Evolutionary conservation across 1,140 invertebrate genomes (phyloP).

Genomic region (Sinella curviseta): DNA sequence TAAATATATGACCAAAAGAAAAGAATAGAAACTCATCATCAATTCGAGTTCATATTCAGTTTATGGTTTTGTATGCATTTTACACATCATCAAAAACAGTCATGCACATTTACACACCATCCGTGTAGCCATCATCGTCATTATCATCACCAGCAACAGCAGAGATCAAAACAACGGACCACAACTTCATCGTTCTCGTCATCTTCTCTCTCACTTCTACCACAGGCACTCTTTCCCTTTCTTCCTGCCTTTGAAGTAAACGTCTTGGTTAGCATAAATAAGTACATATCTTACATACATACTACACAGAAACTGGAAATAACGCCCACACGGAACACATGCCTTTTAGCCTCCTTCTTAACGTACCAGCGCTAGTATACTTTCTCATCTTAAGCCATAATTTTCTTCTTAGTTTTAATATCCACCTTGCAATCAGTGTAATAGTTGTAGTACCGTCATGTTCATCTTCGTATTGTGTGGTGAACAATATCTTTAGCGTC

Average conservation of each 20-base stretch:
- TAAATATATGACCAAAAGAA: background rate
- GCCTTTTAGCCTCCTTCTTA: background rate
- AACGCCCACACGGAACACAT: background rate
- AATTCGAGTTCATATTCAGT: background rate
- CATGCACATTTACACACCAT: constrained; percentile 1
- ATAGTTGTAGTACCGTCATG: background rate
- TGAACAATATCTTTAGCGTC: background rate
- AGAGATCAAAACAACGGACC: background rate
- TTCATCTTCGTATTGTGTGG: background rate
- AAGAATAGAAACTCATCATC: background rate
- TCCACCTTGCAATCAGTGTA: too few species aligned
- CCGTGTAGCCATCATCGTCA: background rate
- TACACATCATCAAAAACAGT: constrained; percentile 20
- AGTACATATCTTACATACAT: too few species aligned
- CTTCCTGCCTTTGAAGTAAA: background rate
- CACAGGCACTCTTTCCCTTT: background rate
- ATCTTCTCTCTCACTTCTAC: background rate
- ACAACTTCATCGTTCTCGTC: background rate
- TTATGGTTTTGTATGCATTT: constrained; percentile 1
- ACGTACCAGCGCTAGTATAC: too few species aligned
- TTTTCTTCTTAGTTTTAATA: too few species aligned
- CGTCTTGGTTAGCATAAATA: too few species aligned
- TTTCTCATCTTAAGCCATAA: too few species aligned
- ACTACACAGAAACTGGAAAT: too few species aligned
- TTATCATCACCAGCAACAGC: background rate